Base-by-base conservation (phyloP, 2,888 invertebrate genomes). In the Junonia oenone region DNA sequence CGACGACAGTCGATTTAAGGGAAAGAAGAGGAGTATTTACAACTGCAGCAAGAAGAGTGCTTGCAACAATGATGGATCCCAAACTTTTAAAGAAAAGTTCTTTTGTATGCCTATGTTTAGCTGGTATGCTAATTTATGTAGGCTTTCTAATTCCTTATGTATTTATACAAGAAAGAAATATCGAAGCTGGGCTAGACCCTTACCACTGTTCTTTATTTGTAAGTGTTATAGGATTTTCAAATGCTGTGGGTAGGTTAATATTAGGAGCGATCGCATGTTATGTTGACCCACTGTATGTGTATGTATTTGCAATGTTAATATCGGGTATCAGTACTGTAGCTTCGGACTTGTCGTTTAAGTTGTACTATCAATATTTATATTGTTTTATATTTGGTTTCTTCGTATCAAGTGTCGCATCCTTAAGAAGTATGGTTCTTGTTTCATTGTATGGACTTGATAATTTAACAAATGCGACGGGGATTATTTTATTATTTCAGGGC, bases 51-150 rank as follows among this genome's bases (percentile, higher is more conserved):
- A 75, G 88, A 71, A 77, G 89, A 65, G 76, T 87, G 58, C 68
- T 90, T 31, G 87, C 83, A 15, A 87, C 89, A 6, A 90, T 90
- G 89, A 73, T 88, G 81, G 86, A 88, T 61, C 81, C 83, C 1
- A 76, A 63, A 48, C 65, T 90, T 52, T 71, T 90, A 38, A 75
- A 68, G 64, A 79, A 68, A 61, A 55, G 45, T 48, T 85, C 89
- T 11, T 89, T 86, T 67, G 51, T 78, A 58, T 59, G 74, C 43
- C 58, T 86, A 46, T 75, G 78, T 61, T 8, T 56, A 1, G 80
- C 79, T 63, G 83, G 82, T 11, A 76, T 82, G 59, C 58, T 81
- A 1, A 71, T 72, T 2, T 82, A 79, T 57, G 54, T 81, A 56
- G 89, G 89, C 5, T 78, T 72, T 68, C 67, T 85, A 63, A 82